Evolutionary conservation across 2,797 vertebrate genomes (phyloP).

Genomic region (Syndactyla subalaris): DNA sequence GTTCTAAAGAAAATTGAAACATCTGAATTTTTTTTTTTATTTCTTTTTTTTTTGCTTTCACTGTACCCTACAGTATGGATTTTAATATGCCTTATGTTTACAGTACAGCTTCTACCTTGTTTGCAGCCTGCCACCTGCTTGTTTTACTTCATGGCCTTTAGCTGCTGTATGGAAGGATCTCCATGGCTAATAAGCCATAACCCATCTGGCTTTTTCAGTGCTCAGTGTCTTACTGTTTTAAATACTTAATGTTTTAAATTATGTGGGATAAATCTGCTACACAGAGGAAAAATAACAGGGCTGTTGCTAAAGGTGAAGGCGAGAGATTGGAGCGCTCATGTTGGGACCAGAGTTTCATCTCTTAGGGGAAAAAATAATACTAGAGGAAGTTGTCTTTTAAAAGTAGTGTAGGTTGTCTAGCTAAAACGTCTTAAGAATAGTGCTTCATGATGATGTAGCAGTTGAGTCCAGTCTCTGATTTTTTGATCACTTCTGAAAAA

Average conservation of each 20-base stretch:
- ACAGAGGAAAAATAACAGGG: not conserved
- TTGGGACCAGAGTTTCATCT: not conserved
- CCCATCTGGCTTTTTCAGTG: not conserved
- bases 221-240: not conserved
- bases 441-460: not conserved
- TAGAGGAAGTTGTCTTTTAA: not conserved
- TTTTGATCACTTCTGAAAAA: not conserved
- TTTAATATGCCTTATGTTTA: not conserved
- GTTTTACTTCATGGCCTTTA: not conserved
- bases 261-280: not conserved
- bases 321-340: not conserved
- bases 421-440: not conserved
- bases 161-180: not conserved
- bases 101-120: not conserved
- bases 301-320: not conserved
- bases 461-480: not conserved
- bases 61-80: not conserved
- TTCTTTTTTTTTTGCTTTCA: not conserved
- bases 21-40: not conserved
- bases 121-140: not conserved
- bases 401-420: not conserved
- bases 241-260: not conserved
- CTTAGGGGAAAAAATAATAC: not conserved
- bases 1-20: not conserved
- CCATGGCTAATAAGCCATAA: not conserved